Evolutionary conservation across 1,140 invertebrate genomes (phyloP), one percentile per base, ranked within the genome.

Genomic region (Drosophila kanapiae): DNA sequence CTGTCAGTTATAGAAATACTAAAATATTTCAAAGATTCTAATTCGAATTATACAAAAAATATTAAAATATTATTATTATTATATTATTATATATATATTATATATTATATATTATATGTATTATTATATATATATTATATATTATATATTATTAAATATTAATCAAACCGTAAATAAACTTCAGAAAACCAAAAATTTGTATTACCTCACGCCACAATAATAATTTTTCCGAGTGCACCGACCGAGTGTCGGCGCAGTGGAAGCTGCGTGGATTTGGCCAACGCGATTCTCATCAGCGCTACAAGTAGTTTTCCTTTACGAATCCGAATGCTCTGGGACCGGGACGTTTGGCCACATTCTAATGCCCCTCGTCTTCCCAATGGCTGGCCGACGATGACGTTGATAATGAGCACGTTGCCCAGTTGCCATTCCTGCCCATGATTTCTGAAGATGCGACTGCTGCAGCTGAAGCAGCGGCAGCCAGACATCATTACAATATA

Each of bases 401-500:
- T 90, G 85, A 88, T 90, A 84, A 88, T 88, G 84, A 84, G 85
- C 85, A 88, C 83, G 81, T 90, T 88, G 78, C 68, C 43, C 37
- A 47, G 59, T 70, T 57, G 56, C 62, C 54, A 51, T 62, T 58
- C 62, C 59, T 57, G 70, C 80, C 45, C 72, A 90, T 78, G 85
- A 85, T 88, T 85, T 85, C 71, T 67, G 67, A 82, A 90, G 85
- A 88, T 90, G 83, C 77, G 62, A 63, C 76, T 75, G 68, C 79
- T 53, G 70, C 70, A 51, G 60, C 67, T 51, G 49, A 49, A 49
- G 77, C 77, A 37, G 33, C 58, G 37, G 54, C 72, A 72, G 70
- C 80, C 85, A 85, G 84, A 90, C 85, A 90, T 90, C 85, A 85
- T 90, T 90, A 91, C 85, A 90, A 91, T 90, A 90, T 90, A 90